Evolutionary conservation across 92 coral and sea anemone species (phyloP).

Genomic region (Pocillopora meandrina): DNA sequence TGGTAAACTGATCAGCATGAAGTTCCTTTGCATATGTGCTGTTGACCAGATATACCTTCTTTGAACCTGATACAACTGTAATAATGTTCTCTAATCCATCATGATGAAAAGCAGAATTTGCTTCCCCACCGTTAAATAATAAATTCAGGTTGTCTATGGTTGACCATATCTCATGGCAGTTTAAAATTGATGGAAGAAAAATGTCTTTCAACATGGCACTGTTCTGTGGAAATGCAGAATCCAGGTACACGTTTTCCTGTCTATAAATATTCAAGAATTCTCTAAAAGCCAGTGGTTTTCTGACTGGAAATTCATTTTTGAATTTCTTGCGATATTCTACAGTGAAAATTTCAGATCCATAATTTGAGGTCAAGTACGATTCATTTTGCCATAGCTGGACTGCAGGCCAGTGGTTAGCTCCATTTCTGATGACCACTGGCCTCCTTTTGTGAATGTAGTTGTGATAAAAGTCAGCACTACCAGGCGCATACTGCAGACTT

Average conservation of each 20-base stretch:
- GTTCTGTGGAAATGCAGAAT: slow-evolving; percentile 81
- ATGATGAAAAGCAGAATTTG: slow-evolving; percentile 92
- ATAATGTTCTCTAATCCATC: slow-evolving; percentile 94
- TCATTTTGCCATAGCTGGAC: slow-evolving; percentile 81
- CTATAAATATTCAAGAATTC: slow-evolving; percentile 79
- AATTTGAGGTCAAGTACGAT: slow-evolving; percentile 73
- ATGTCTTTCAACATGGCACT: slow-evolving; percentile 71
- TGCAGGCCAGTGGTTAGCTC: slow-evolving; percentile 94
- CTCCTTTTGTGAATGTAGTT: slow-evolving; percentile 74
- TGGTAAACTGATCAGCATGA: slow-evolving; percentile 73
- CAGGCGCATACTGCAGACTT: slow-evolving; percentile 78
- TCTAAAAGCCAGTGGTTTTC: slow-evolving; percentile 67
- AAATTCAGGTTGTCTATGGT: slow-evolving; percentile 64
- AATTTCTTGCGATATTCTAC: slow-evolving; percentile 83
- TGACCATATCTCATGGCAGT: slow-evolving; percentile 76
- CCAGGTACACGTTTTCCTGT: slow-evolving; percentile 82
- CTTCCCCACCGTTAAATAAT: slow-evolving; percentile 80
- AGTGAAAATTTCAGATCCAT: slow-evolving; percentile 72
- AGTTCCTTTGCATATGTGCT: slow-evolving; percentile 71
- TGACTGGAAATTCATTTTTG: slow-evolving; percentile 71
- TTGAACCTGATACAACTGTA: slow-evolving; percentile 81
- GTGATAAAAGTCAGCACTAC: slow-evolving; percentile 84
- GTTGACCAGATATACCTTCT: slow-evolving; percentile 71
- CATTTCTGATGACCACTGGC: slow-evolving; percentile 89
- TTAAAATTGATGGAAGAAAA: slow-evolving; percentile 77